Conservation (phyloP, 2,113 vertebrate species). For the Stictonetta naevosa region DNA sequence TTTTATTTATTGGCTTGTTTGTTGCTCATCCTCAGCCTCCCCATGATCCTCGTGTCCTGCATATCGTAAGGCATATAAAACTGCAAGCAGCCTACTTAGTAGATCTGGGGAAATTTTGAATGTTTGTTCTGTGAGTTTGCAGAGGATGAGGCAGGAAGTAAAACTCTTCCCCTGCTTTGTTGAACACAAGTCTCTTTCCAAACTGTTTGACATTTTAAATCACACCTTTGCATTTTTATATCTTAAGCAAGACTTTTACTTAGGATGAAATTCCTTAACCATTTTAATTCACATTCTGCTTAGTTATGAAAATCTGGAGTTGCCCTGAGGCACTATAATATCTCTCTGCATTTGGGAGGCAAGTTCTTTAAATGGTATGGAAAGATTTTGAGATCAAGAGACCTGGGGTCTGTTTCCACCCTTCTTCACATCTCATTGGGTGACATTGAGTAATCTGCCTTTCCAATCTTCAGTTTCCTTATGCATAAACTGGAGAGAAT, state of each 20-base stretch:
- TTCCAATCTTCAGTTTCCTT: background rate
- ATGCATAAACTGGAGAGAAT: background rate
- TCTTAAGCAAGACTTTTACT: constrained; percentile 31
- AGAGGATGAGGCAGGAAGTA: background rate
- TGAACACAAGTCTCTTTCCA: background rate
- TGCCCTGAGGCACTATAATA: constrained; percentile 12
- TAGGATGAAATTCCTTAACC: constrained; percentile 36
- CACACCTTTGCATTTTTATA: constrained; percentile 19
- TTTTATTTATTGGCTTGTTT: background rate
- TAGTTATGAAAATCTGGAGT: constrained; percentile 45
- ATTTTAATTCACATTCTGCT: constrained; percentile 30
- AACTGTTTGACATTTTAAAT: background rate
- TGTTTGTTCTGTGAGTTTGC: background rate
- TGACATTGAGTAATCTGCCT: background rate
- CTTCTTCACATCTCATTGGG: background rate
- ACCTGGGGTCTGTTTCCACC: constrained; percentile 4
- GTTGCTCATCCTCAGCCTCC: rapidly evolving
- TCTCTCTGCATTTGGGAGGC: constrained; percentile 15
- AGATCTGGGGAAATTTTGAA: background rate
- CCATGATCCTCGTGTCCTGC: background rate
- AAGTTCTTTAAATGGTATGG: constrained; percentile 33
- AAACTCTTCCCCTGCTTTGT: background rate
- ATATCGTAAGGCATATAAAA: background rate
- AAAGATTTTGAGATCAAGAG: constrained; percentile 17
- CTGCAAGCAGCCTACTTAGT: background rate